A percentile compares a stretch with the other conserved stretches of the same genome.
These are phyloP conservation scores for Criorhina ranunculi DNA, from an alignment of 2,888 invertebrate species.

Conservation along the genomic window DNA sequence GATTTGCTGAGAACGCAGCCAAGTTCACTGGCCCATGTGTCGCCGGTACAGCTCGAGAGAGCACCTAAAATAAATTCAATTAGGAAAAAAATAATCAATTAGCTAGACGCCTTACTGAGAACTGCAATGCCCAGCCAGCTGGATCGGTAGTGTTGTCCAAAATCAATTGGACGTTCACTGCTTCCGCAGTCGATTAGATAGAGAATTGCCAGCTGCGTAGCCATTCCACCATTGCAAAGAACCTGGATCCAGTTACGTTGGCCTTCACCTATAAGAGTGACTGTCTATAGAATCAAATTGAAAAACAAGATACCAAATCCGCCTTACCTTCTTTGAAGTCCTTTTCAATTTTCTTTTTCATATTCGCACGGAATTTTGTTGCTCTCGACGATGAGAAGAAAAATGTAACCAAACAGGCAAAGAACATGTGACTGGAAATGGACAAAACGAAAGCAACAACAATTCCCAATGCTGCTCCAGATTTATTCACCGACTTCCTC, in stretches of 20 bases:
- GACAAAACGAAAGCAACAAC: slow-evolving; percentile 91
- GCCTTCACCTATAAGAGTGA: slow-evolving; percentile 87
- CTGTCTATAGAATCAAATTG: not conserved
- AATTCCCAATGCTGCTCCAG: slow-evolving; percentile 90
- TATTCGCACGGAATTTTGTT: slow-evolving; percentile 89
- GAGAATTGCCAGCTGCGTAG: slow-evolving; percentile 90
- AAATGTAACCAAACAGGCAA: slow-evolving; percentile 90
- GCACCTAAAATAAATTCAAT: slow-evolving; percentile 85
- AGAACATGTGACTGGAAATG: slow-evolving; percentile 91
- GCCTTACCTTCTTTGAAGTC: slow-evolving; percentile 91
- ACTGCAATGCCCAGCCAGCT: slow-evolving; percentile 93
- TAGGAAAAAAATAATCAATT: not conserved
- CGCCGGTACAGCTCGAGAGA: slow-evolving; percentile 93
- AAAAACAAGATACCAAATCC: not conserved
- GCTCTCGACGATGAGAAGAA: slow-evolving; percentile 92
- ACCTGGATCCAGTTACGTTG: slow-evolving; percentile 96
- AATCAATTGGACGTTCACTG: slow-evolving; percentile 92
- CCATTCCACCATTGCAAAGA: slow-evolving; percentile 94
- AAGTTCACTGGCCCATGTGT: slow-evolving; percentile 96
- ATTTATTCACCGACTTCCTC: slow-evolving; percentile 88
- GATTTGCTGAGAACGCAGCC: slow-evolving; percentile 89
- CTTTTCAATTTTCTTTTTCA: slow-evolving; percentile 89
- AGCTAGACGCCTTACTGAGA: slow-evolving; percentile 86
- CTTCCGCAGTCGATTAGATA: slow-evolving; percentile 92
- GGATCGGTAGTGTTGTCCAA: slow-evolving; percentile 89